Percentiles rank a stretch among this genome's conserved stretches.
Evolutionary conservation across 2,888 invertebrate species (phyloP).

Genomic region (Scaptomyza tumidula): DNA sequence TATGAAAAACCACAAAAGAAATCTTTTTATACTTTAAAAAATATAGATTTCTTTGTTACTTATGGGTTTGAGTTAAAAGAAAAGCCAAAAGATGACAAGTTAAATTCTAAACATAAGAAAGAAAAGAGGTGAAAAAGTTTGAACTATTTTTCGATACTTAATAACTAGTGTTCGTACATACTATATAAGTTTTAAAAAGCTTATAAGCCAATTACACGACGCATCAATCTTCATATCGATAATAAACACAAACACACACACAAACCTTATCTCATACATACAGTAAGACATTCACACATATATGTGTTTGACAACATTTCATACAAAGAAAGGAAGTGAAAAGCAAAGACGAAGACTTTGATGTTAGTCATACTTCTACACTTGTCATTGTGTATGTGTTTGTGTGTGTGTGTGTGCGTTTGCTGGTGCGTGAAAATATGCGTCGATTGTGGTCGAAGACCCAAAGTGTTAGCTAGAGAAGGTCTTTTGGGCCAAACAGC

Average conservation of each 20-base stretch:
- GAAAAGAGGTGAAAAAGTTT: slow-evolving; percentile 1
- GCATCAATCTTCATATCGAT: slow-evolving; percentile 66
- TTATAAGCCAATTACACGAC: slow-evolving; percentile 73
- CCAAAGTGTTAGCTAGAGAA: slow-evolving; percentile 5
- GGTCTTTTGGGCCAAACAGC: slow-evolving; percentile 39
- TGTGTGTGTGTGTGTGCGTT: slow-evolving; percentile 5
- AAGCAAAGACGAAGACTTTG: slow-evolving; percentile 29
- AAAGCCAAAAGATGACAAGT: slow-evolving; percentile 1
- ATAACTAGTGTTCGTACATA: slow-evolving; percentile 42
- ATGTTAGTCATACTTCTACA: slow-evolving; percentile 51
- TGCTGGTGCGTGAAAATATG: slow-evolving; percentile 45
- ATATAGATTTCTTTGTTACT: neutral
- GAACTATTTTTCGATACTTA: slow-evolving; percentile 23
- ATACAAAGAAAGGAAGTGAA: slow-evolving; percentile 51
- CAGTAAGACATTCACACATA: neutral
- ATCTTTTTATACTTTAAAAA: too few species aligned
- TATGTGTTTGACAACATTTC: slow-evolving; percentile 11
- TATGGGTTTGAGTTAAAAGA: neutral
- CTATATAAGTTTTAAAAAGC: slow-evolving; percentile 40
- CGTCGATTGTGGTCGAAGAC: slow-evolving; percentile 25
- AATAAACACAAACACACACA: slow-evolving; percentile 4
- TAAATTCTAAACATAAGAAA: neutral
- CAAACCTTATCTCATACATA: slow-evolving; percentile 28
- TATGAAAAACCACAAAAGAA: neutral
- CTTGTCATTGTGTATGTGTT: slow-evolving; percentile 32